These are phyloP conservation scores for Monodelphis domestica DNA, from an alignment of 2,797 vertebrate genomes.

Conservation along the genomic window DNA sequence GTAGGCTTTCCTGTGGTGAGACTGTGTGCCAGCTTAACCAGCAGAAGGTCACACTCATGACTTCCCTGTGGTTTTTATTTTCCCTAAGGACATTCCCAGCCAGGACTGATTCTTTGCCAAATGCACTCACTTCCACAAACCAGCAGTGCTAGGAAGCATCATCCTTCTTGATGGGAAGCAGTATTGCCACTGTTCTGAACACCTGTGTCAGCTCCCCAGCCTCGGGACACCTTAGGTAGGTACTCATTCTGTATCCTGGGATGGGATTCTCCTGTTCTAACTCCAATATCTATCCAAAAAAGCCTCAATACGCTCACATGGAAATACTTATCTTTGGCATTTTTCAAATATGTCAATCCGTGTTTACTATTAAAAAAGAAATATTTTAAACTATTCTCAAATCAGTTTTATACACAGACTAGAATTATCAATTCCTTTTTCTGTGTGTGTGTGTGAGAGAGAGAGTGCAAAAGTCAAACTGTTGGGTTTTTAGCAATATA, in stretches of 20 bases:
- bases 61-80: conserved; percentile 74
- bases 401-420: conserved; percentile 34
- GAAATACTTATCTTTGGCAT: conserved; percentile 39
- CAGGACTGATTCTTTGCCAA: conserved; percentile 74
- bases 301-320: not conserved
- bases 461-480: not conserved
- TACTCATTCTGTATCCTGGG: not conserved
- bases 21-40: conserved; percentile 67
- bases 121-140: conserved; percentile 61
- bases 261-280: conserved; percentile 11
- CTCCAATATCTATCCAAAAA: not conserved
- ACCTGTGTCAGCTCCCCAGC: conserved; percentile 55
- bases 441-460: not conserved
- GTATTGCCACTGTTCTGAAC: conserved; percentile 64
- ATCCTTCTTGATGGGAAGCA: conserved; percentile 53
- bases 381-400: conserved; percentile 26
- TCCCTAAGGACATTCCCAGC: conserved; percentile 72
- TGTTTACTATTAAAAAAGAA: conserved; percentile 47
- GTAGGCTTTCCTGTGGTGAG: conserved; percentile 50
- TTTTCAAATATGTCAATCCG: conserved; percentile 27
- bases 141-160: conserved; percentile 54
- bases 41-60: conserved; percentile 75
- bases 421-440: conserved; percentile 20
- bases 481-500: not conserved
- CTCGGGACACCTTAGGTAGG: conserved; percentile 22